Base-by-base conservation (phyloP, 2,797 vertebrate genomes). In the Rallus crepitans region DNA sequence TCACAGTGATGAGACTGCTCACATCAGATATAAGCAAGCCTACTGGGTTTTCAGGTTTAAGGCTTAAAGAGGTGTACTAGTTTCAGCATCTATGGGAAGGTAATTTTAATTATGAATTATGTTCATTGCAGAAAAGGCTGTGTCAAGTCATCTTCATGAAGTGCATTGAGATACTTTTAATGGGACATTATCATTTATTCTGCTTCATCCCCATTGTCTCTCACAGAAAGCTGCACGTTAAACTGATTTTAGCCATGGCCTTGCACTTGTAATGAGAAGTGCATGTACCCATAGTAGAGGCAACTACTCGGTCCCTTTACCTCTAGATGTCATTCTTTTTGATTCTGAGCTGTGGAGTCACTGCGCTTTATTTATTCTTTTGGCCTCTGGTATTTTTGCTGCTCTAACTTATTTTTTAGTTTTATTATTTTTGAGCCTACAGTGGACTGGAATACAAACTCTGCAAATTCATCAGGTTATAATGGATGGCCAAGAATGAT, bases 401-500 rank as follows among this genome's bases (percentile, higher is more conserved):
- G 71, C 57, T 92, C 31, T 78, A 92, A 78, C 45, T 72, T 94
- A 35, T 87, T 93, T 94, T 93, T 92, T 24, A 84, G 93, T 95
- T 82, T 89, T 85, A 90, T 94, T 82, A 47, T 93, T 73, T 87
- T 70, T 25, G 59, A 76, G 48, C 64, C 82, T 93, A 55, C 57
- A 78, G 28, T 63, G 79, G 72, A 75, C 69, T 53, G 33, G 82
- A 92, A 91, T 64, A 96, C 55, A 94, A 96, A 89, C 87, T 90
- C 86, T 92, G 94, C 76, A 96, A 89, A 94, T 91, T 91, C 87
- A 94, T 92, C 83, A 90, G 76, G 55, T 81, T 93, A 20, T 79
- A 86, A 81, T 56, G 76, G 69, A 83, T 82, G 59, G 77, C 87
- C 82, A 90, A 28, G 87, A 87, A 76, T 83, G 69, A 95, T 95